Evolutionary conservation across 2,113 vertebrate species (phyloP).

Genomic region (Petrocephalus zakoni): DNA sequence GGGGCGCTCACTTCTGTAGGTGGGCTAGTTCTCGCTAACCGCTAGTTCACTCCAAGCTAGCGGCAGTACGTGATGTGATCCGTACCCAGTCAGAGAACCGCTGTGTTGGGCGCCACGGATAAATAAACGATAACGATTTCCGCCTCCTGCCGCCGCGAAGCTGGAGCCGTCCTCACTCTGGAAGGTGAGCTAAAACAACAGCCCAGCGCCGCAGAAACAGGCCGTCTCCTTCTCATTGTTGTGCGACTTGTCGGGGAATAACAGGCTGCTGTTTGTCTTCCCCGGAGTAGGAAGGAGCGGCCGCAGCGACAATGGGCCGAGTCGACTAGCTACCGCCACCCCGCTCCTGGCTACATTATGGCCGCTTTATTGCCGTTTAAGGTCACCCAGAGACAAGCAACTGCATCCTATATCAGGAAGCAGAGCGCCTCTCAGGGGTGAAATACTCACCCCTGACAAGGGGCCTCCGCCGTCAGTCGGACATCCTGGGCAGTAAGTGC

Average conservation of each 20-base stretch:
- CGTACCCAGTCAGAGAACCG: background rate
- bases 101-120: too few species aligned
- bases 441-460: slow-evolving; percentile 70
- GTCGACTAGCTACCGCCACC: slow-evolving; percentile 30
- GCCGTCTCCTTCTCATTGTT: slow-evolving; percentile 30
- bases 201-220: slow-evolving; percentile 27
- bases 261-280: slow-evolving; percentile 35
- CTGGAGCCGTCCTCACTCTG: slow-evolving; percentile 15
- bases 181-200: slow-evolving; percentile 33
- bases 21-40: background rate
- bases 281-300: slow-evolving; percentile 26
- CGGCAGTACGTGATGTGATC: background rate
- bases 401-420: slow-evolving; percentile 91
- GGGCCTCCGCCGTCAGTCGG: slow-evolving; percentile 65
- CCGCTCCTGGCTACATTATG: slow-evolving; percentile 68
- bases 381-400: slow-evolving; percentile 78
- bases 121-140: slow-evolving; percentile 13
- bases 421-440: slow-evolving; percentile 65
- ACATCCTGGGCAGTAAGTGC: slow-evolving; percentile 73
- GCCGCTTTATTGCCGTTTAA: slow-evolving; percentile 78
- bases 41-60: background rate
- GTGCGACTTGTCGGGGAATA: slow-evolving; percentile 30
- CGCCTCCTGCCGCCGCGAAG: background rate
- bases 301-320: slow-evolving; percentile 24
- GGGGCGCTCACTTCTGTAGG: background rate